These are phyloP conservation scores for Dryomyza anilis DNA, from an alignment of 2,888 invertebrate genomes.

Conservation along the genomic window DNA sequence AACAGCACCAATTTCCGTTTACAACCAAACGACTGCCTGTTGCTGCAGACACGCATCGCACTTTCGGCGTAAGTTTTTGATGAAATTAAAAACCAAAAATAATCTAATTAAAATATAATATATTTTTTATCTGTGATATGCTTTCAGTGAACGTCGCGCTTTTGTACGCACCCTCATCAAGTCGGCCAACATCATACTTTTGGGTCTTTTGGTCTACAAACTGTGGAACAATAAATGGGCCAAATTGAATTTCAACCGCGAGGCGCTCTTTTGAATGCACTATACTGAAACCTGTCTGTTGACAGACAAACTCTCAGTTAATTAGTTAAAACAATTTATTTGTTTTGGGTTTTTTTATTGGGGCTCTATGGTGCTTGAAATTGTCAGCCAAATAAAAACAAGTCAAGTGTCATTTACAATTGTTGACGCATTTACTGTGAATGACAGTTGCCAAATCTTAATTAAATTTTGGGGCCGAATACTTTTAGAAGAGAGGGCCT, in stretches of 20 bases:
- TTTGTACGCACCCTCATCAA: conserved; percentile 51
- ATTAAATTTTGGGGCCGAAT: conserved; percentile 8
- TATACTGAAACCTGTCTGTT: too few relatives aligned
- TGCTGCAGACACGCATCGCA: conserved; percentile 11
- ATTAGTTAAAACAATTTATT: conserved; percentile 4
- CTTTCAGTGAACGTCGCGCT: conserved; percentile 49
- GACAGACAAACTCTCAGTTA: background rate
- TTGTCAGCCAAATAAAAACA: too few relatives aligned
- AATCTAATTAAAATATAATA: too few relatives aligned
- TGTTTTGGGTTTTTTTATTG: background rate
- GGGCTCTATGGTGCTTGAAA: background rate
- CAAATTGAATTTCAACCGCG: conserved; percentile 53
- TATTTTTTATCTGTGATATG: conserved; percentile 11
- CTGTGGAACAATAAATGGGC: conserved; percentile 59
- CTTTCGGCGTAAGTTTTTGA: conserved; percentile 32
- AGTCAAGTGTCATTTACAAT: background rate
- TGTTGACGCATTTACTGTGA: background rate
- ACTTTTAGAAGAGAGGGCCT: too few relatives aligned
- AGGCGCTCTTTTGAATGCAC: conserved; percentile 29
- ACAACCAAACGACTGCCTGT: conserved; percentile 7
- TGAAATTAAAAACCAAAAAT: too few relatives aligned
- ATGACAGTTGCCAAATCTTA: background rate
- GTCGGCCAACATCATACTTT: conserved; percentile 53
- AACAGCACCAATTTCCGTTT: background rate
- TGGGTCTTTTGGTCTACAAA: conserved; percentile 54